Percentiles rank a stretch among this genome's conserved stretches.
phyloP scores from a whole-genome alignment of 2,888 invertebrate species.

The Diplolepis rosae region DNA sequence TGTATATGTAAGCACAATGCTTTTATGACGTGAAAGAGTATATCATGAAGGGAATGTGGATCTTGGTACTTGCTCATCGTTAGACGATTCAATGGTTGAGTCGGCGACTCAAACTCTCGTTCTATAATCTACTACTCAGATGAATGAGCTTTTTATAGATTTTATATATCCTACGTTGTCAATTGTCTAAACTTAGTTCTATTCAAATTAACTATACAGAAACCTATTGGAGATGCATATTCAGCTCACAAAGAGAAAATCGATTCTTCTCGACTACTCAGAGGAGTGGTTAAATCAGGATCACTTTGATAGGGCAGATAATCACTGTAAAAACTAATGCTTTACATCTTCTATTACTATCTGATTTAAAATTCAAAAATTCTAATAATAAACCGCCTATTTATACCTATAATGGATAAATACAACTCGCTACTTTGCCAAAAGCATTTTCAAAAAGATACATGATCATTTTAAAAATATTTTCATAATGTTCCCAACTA shows the following conservation, averaged over 20 bases:
- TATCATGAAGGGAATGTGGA: conserved; percentile 17
- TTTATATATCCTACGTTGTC: background rate
- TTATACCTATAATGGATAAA: too few relatives aligned
- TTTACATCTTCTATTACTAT: background rate
- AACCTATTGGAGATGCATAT: conserved; percentile 15
- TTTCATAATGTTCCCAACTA: too few relatives aligned
- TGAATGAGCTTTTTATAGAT: background rate
- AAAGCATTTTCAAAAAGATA: too few relatives aligned
- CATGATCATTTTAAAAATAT: too few relatives aligned
- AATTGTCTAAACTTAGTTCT: background rate
- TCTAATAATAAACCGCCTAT: too few relatives aligned
- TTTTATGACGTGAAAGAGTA: conserved; percentile 14
- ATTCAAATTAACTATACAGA: background rate
- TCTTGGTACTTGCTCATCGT: background rate
- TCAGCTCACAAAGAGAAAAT: conserved; percentile 26
- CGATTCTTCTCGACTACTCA: conserved; percentile 23
- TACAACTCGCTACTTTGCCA: too few relatives aligned
- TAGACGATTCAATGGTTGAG: background rate
- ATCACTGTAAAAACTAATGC: conserved; percentile 5
- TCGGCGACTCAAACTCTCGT: background rate
- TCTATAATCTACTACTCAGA: background rate
- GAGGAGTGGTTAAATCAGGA: conserved; percentile 21
- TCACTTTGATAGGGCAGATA: conserved; percentile 3
- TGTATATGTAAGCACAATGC: conserved; percentile 18
- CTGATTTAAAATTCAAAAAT: too few relatives aligned